Evolutionary conservation across 2,888 invertebrate species (phyloP).

Genomic region (Leucoma salicis): DNA sequence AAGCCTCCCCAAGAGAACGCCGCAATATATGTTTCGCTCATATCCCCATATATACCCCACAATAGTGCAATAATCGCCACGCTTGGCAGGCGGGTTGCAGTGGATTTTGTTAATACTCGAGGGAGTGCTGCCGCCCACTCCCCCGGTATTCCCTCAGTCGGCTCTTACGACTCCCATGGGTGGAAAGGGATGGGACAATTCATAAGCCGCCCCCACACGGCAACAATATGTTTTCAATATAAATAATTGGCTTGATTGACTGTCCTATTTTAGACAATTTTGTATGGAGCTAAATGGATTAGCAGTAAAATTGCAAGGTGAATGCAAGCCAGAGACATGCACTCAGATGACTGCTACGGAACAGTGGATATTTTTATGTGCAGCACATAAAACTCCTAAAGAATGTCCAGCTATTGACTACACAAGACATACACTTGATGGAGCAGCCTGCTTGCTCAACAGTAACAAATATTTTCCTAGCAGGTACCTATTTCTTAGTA

Average conservation of each 20-base stretch:
- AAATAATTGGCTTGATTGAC: no score
- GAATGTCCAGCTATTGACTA: conserved; percentile 99
- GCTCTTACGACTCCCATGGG: no score
- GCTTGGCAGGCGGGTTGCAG: no score
- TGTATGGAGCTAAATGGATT: conserved; percentile 99
- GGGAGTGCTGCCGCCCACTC: no score
- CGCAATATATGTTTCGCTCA: no score
- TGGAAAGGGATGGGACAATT: no score
- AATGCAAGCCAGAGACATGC: conserved; percentile 98
- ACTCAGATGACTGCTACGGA: conserved; percentile 99
- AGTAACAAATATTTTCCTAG: conserved; percentile 99
- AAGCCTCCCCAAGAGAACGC: no score
- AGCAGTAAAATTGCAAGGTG: conserved; percentile 96
- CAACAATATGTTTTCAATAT: not conserved
- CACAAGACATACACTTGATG: conserved; percentile 98
- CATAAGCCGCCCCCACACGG: no score
- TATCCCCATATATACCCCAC: no score
- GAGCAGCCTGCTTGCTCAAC: conserved; percentile 98
- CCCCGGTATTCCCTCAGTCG: no score
- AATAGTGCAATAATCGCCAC: not conserved
- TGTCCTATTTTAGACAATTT: conserved; percentile 91
- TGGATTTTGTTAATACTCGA: no score
- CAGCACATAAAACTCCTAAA: conserved; percentile 99
- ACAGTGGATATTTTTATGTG: conserved; percentile 99
- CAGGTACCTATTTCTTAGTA: conserved; percentile 83